Evolutionary conservation across 2,797 vertebrate genomes (phyloP).

Genomic region (Rallus crepitans): DNA sequence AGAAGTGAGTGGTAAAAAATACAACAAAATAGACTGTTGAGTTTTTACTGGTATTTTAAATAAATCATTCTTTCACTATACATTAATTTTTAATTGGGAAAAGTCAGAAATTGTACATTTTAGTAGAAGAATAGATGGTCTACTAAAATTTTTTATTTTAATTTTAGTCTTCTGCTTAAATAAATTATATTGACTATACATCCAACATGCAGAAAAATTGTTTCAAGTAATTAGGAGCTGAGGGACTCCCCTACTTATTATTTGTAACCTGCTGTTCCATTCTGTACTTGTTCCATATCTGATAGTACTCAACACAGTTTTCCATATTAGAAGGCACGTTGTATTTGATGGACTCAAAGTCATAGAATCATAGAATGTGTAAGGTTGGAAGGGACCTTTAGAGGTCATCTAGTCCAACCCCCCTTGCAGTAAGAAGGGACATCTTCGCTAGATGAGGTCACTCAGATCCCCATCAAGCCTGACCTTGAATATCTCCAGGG

Average conservation of each 20-base stretch:
- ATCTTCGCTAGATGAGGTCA: too few relatives aligned
- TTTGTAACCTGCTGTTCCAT: background rate
- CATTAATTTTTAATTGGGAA: background rate
- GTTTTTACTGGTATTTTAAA: background rate
- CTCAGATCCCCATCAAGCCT: too few relatives aligned
- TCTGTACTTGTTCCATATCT: background rate
- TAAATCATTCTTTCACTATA: background rate
- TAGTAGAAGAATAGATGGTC: background rate
- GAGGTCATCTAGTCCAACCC: too few relatives aligned
- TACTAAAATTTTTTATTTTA: background rate
- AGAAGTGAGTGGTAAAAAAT: slow-evolving; percentile 82
- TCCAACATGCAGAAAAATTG: background rate
- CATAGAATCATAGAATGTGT: too few relatives aligned
- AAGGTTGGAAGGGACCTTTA: too few relatives aligned
- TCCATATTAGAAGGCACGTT: background rate
- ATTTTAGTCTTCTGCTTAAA: background rate
- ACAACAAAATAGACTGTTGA: background rate
- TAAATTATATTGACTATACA: background rate
- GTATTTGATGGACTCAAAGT: background rate
- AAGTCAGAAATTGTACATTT: background rate
- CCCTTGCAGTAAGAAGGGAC: too few relatives aligned
- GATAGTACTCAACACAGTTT: background rate
- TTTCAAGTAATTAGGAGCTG: background rate
- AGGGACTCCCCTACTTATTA: background rate
- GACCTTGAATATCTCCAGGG: too few relatives aligned